Evolutionary conservation across 2,113 vertebrate genomes (phyloP).

Genomic region (Theristicus caerulescens): DNA sequence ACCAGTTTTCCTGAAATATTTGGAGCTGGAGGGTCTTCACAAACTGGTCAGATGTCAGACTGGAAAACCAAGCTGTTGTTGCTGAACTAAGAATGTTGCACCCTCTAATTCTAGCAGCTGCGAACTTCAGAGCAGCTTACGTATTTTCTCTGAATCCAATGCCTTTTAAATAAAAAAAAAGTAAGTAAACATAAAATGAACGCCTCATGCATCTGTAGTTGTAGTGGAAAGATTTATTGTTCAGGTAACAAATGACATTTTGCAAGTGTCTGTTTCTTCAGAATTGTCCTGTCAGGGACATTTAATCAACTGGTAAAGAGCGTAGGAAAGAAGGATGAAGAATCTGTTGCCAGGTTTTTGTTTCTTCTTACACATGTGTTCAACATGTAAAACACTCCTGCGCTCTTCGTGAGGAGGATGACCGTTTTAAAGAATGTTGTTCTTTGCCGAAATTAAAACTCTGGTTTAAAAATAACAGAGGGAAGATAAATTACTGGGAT

Average conservation of each 20-base stretch:
- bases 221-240: not conserved
- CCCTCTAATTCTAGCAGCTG: not conserved
- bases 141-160: not conserved
- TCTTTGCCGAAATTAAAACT: not conserved
- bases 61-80: not conserved
- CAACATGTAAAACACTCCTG: not conserved
- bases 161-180: not conserved
- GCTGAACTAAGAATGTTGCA: not conserved
- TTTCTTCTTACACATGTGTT: constrained; percentile 33
- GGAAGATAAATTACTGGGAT: not conserved
- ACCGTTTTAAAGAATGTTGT: constrained; percentile 13
- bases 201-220: not conserved
- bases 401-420: not conserved
- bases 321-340: not conserved
- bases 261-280: not conserved
- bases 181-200: not conserved
- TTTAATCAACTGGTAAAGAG: not conserved
- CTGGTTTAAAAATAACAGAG: constrained; percentile 11
- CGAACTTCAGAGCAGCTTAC: not conserved
- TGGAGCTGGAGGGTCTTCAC: not conserved
- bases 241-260: not conserved
- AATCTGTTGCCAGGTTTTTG: constrained; percentile 18
- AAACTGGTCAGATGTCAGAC: not conserved
- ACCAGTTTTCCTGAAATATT: not conserved
- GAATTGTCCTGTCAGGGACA: not conserved